Conservation (phyloP, 1,140 invertebrate genomes). For the Hestina assimilis region DNA sequence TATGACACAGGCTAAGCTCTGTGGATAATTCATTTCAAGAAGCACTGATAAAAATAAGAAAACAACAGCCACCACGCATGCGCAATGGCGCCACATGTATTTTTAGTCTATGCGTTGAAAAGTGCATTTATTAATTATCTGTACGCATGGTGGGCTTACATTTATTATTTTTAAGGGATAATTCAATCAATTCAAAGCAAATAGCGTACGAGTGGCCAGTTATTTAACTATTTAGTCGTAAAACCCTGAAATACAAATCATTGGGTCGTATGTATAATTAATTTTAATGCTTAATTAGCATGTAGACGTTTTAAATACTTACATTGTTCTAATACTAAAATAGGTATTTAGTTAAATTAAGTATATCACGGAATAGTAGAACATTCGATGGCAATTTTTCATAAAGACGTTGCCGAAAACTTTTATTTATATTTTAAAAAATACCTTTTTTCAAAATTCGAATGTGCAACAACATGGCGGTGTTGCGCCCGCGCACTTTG, state of each 20-base stretch:
- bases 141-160: slow-evolving; percentile 7
- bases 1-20: no score
- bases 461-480: slow-evolving; percentile 46
- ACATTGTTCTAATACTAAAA: no score
- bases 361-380: no score
- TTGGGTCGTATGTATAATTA: no score
- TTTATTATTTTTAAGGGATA: no score
- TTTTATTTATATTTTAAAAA: not conserved
- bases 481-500: slow-evolving; percentile 56
- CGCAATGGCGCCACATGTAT: slow-evolving; percentile 20
- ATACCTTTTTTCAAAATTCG: slow-evolving; percentile 12
- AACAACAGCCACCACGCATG: slow-evolving; percentile 2
- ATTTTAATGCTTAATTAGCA: no score
- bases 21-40: not conserved
- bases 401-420: not conserved
- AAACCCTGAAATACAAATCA: no score
- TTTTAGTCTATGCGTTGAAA: slow-evolving; percentile 16
- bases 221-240: no score
- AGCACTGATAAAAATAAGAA: not conserved
- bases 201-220: no score
- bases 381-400: not conserved
- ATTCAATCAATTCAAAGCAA: no score
- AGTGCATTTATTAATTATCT: slow-evolving; percentile 14
- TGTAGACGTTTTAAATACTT: no score
- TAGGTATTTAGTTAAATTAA: no score